phyloP scores from a whole-genome alignment of 2,797 vertebrate species.

The Cygnus olor region DNA sequence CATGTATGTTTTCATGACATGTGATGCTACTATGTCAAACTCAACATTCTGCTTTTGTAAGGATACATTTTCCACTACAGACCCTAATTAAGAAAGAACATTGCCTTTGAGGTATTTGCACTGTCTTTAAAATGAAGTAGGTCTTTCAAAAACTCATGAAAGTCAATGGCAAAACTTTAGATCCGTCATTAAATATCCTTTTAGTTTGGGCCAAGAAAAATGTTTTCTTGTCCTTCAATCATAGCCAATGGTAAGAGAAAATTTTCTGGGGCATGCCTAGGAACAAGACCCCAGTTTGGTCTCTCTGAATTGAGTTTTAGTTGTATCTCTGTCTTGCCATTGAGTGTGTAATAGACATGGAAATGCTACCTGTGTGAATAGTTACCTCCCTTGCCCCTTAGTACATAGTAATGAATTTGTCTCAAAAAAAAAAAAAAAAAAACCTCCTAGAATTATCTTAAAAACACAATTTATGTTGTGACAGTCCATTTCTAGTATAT shows the following conservation, averaged over 20 bases:
- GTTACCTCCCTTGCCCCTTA: background rate
- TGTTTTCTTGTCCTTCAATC: background rate
- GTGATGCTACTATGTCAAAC: background rate
- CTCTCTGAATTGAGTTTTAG: background rate
- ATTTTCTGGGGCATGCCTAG: background rate
- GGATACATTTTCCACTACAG: background rate
- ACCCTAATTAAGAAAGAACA: background rate
- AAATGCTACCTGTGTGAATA: background rate
- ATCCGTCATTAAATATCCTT: background rate
- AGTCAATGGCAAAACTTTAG: background rate
- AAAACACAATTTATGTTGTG: background rate
- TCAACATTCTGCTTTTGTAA: background rate
- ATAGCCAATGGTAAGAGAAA: background rate
- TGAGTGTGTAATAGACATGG: background rate
- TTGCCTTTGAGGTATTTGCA: background rate
- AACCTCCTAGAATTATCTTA: background rate
- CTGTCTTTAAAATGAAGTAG: background rate
- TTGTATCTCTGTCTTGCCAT: background rate
- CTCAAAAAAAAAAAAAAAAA: background rate
- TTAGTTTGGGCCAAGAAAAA: background rate
- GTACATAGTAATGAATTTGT: background rate
- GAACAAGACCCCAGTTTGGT: background rate
- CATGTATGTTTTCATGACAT: background rate
- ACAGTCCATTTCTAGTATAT: background rate
- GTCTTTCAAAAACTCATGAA: background rate